Evolutionary conservation across 2,797 vertebrate genomes (phyloP).

Genomic region (Dicrostonyx torquatus): DNA sequence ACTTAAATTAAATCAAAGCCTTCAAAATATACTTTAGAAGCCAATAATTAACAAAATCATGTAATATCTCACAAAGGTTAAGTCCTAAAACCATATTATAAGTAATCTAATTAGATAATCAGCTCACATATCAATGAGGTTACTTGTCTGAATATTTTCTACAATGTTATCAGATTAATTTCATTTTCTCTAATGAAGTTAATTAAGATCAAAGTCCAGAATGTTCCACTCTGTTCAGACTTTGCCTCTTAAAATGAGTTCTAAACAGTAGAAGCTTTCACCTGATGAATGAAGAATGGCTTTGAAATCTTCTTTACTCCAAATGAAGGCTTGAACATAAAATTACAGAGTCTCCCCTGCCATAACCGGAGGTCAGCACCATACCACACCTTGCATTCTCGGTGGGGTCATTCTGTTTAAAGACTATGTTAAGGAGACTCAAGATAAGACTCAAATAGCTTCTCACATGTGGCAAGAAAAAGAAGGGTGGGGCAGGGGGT

Average conservation of each 20-base stretch:
- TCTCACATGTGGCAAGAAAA: slow-evolving; percentile 35
- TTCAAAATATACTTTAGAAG: slow-evolving; percentile 41
- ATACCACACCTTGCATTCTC: slow-evolving; percentile 44
- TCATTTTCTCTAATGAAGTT: slow-evolving; percentile 69
- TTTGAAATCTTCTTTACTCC: slow-evolving; percentile 55
- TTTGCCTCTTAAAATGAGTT: slow-evolving; percentile 70
- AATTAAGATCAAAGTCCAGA: slow-evolving; percentile 68
- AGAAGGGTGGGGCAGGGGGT: background rate
- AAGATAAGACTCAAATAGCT: slow-evolving; percentile 65
- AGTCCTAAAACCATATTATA: slow-evolving; percentile 27
- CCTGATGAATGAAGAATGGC: slow-evolving; percentile 70
- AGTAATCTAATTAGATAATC: slow-evolving; percentile 47
- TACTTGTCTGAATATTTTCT: slow-evolving; percentile 47
- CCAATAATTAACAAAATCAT: slow-evolving; percentile 59
- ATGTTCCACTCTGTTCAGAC: slow-evolving; percentile 52
- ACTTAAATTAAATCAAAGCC: slow-evolving; percentile 45
- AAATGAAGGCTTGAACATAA: slow-evolving; percentile 61
- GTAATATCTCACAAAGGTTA: background rate
- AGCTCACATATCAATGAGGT: slow-evolving; percentile 52
- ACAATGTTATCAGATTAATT: slow-evolving; percentile 54
- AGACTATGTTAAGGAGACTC: slow-evolving; percentile 50
- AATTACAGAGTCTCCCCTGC: slow-evolving; percentile 9
- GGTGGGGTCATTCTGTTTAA: slow-evolving; percentile 38
- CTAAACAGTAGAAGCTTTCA: slow-evolving; percentile 63
- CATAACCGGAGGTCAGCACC: slow-evolving; percentile 45